Evolutionary conservation across 2,888 invertebrate species (phyloP), one percentile per base, ranked within the genome.

Genomic region (Chrysotoxum bicinctum): DNA sequence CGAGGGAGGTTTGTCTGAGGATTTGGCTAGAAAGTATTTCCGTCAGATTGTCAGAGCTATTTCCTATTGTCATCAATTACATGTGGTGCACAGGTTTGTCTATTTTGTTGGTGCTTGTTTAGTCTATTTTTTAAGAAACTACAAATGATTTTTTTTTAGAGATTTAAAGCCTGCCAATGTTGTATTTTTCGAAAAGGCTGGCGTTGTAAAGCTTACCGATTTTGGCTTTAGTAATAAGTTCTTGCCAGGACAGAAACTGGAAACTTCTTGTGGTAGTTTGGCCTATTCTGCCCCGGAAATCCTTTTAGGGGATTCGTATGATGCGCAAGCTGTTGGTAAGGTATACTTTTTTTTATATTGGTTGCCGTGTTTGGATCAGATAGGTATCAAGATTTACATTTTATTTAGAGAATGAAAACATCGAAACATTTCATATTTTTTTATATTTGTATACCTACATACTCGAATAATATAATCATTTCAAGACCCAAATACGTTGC

Each of bases 271-370:
- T 93, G 99, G 99, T 32, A 98, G 98, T 88, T 93, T 99, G 88
- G 99, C 99, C 21, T 99, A 99, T 93, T 99, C 99, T 3, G 99
- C 99, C 10, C 99, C 99, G 1, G 99, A 99, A 93, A 99, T 99
- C 90, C 94, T 99, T 80, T 94, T 99, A 72, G 99, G 99, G 23
- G 99, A 99, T 92, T 97, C 98, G 1, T 99, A 99, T 92, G 99
- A 99, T 93, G 99, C 99, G 48, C 99, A 99, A 21, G 99, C 99
- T 88, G 99, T 99, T 88, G 97, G 97, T 97, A 90, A 93, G 95
- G 43, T 66, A 50, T 74, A 35, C 3, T 9, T 43, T 60, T 40
- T 23, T n/a, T 16, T 9, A 5, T 10, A 35, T 8, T 12, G 1
- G 23, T 7, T 50, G 8, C 8, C 14, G 50, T 26, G 3, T 50